Base-by-base conservation (phyloP, 1,140 invertebrate genomes). In the Anadara kagoshimensis region DNA sequence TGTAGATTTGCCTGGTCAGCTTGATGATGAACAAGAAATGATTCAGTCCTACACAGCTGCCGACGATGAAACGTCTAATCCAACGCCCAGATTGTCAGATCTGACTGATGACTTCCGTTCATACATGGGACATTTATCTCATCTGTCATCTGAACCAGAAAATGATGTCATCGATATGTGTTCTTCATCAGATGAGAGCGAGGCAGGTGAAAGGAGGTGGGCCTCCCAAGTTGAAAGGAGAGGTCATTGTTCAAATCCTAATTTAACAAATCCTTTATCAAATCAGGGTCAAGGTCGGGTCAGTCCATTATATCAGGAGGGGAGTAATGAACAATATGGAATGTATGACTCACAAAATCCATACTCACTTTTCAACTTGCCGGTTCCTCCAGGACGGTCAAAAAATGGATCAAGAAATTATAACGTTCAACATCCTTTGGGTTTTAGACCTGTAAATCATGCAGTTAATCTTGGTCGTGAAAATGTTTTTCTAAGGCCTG, bases 311-410 rank as follows among this genome's bases (percentile, higher is more conserved):
- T 26, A 57, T 44, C 51, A 7, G 44, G 51, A 69, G 47, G n/a
- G 56, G 53, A 68, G 16, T 51, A 26, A 36, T 51, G 65, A 67
- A 4, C 56, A 62, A 41, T 51, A 69, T 22, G 62, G 63, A 8
- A 54, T 79, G 65, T 83, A 66, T 56, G 80, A 85, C 43, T 76
- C 82, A 0, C 24, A 78, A 26, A 81, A 85, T 66, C 83, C 82
- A 5, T 85, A 85, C 56, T 75, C 82, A 1, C 58, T 85, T 12
- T 85, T 85, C 56, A 85, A 85, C 64, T 67, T 85, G 8, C 83
- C 83, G 5, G 59, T 51, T 16, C 58, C 71, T 59, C 47, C 49
- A 59, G 47, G 53, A 47, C 41, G 20, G 1, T 5, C 16, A 36
- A 36, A 36, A 36, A 36, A 36, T 7, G 29, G 29, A 36, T 36